Conservation (phyloP, 2,888 invertebrate species). For the Cacoxenus indagator region DNA sequence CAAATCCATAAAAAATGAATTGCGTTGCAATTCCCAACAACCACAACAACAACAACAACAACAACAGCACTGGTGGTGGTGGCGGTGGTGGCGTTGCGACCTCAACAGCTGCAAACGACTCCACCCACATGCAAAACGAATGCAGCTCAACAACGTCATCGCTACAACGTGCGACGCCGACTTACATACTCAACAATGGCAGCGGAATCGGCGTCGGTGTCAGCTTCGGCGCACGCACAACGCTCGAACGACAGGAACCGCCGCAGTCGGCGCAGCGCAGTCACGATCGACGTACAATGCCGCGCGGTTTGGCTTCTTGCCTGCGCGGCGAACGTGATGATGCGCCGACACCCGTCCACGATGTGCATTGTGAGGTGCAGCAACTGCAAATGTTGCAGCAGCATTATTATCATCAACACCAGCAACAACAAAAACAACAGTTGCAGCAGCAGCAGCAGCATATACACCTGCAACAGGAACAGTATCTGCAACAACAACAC, state of each 20-base stretch:
- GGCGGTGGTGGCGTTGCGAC: neutral
- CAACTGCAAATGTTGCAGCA: constrained; percentile 57
- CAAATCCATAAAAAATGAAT: constrained; percentile 60
- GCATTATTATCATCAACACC: constrained; percentile 47
- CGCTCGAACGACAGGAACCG: constrained; percentile 7
- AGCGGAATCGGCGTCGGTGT: constrained; percentile 19
- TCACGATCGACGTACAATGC: constrained; percentile 60
- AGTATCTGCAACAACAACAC: constrained; percentile 39
- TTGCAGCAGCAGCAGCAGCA: constrained; percentile 41
- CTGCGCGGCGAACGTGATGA: constrained; percentile 70
- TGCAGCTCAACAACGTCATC: constrained; percentile 36
- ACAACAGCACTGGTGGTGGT: constrained; percentile 11
- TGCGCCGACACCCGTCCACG: constrained; percentile 54
- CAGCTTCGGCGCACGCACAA: neutral
- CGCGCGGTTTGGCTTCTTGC: constrained; percentile 69
- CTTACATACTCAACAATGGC: constrained; percentile 29
- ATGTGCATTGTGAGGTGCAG: constrained; percentile 48
- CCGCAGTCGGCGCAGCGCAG: neutral
- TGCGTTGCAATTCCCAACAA: constrained; percentile 66
- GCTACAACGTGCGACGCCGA: constrained; percentile 20
- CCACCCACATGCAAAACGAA: constrained; percentile 31
- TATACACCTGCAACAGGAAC: constrained; percentile 34
- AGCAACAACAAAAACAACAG: constrained; percentile 34
- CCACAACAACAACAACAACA: constrained; percentile 38
- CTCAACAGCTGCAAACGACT: constrained; percentile 36